Conservation (phyloP, 2,113 vertebrate genomes). For the Datnioides undecimradiatus region DNA sequence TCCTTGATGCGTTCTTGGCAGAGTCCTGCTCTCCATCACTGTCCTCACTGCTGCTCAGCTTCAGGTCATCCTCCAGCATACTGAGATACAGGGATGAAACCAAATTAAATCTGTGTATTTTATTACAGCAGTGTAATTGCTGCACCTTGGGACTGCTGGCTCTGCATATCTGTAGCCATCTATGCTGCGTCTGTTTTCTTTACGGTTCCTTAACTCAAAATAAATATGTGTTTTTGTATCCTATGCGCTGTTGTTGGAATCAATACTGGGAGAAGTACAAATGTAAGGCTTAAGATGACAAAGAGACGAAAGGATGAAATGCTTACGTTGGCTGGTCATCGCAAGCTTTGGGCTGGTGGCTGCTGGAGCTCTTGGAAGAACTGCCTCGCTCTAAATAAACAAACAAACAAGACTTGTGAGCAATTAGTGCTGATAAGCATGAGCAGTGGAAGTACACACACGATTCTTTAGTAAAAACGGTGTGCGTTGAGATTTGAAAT, state of each 20-base stretch:
- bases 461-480: not conserved
- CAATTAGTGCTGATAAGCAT: no score
- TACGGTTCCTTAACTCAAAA: not conserved
- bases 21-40: constrained; percentile 97
- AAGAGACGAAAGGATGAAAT: not conserved
- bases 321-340: constrained; percentile 84
- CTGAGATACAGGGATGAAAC: constrained; percentile 76
- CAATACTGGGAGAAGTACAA: not conserved
- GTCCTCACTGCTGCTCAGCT: constrained; percentile 98
- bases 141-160: not conserved
- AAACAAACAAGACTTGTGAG: constrained; percentile 23
- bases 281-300: not conserved
- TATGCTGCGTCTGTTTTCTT: constrained; percentile 1
- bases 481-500: not conserved
- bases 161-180: not conserved
- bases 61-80: constrained; percentile 96
- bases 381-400: constrained; percentile 89
- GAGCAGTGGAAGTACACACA: no score
- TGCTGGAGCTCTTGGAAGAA: constrained; percentile 92
- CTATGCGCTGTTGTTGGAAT: not conserved
- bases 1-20: constrained; percentile 92
- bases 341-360: constrained; percentile 91
- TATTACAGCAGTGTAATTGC: constrained; percentile 8
- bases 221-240: not conserved
- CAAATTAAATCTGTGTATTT: constrained; percentile 3